phyloP scores from a whole-genome alignment of 2,888 invertebrate genomes.

The Drosophila ezoana region DNA sequence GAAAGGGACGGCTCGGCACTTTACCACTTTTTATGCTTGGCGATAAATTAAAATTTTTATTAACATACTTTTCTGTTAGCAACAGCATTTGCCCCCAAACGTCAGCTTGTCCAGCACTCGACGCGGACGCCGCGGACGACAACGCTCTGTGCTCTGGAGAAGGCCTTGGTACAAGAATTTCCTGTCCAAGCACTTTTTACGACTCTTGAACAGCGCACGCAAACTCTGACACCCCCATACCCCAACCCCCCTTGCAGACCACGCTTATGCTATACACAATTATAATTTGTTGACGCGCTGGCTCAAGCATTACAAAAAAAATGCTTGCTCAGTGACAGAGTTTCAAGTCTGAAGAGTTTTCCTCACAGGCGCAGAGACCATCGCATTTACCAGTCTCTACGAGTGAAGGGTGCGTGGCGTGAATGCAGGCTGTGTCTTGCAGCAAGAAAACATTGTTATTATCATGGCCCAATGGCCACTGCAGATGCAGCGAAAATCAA shows the following conservation, averaged over 20 bases:
- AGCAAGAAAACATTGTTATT: slow-evolving; percentile 22
- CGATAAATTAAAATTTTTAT: slow-evolving; percentile 73
- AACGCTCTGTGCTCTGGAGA: not conserved
- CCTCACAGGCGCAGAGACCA: not conserved
- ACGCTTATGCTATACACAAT: slow-evolving; percentile 46
- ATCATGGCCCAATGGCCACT: slow-evolving; percentile 26
- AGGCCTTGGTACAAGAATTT: slow-evolving; percentile 1
- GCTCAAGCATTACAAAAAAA: slow-evolving; percentile 19
- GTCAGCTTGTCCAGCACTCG: slow-evolving; percentile 50
- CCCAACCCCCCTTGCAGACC: not conserved
- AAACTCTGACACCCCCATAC: slow-evolving; percentile 28
- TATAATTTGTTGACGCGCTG: slow-evolving; percentile 64
- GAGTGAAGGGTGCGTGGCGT: not conserved
- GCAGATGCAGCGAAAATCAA: slow-evolving; percentile 42
- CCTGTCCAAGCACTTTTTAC: slow-evolving; percentile 42
- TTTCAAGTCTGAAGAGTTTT: slow-evolving; percentile 16
- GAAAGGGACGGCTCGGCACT: slow-evolving; percentile 35
- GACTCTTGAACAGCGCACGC: slow-evolving; percentile 50
- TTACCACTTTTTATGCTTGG: slow-evolving; percentile 58
- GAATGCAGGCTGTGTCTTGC: not conserved
- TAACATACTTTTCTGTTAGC: slow-evolving; percentile 63
- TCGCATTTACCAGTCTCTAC: not conserved
- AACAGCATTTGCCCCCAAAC: slow-evolving; percentile 4
- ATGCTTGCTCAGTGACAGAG: slow-evolving; percentile 27
- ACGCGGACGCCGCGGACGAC: slow-evolving; percentile 17